Conservation (phyloP, 2,888 invertebrate genomes). For the Ellobium chinense region DNA sequence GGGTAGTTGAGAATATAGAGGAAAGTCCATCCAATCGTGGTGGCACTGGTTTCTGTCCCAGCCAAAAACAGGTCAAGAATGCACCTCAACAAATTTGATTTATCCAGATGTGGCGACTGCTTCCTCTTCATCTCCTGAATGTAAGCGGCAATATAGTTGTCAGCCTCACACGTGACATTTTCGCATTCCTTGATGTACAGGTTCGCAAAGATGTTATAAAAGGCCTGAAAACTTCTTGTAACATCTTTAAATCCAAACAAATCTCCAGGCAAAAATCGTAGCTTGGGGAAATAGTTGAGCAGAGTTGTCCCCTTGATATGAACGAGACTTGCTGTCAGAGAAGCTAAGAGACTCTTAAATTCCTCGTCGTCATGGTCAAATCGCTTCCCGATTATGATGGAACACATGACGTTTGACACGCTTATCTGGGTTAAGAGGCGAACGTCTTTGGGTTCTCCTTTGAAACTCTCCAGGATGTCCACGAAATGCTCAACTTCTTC, state of each 20-base stretch:
- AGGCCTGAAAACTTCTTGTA: no score
- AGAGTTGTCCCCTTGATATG: neutral
- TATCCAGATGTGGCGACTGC: no score
- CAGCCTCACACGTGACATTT: no score
- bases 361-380: neutral
- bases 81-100: no score
- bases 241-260: neutral
- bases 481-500: constrained; percentile 2
- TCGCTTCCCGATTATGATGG: constrained; percentile 2
- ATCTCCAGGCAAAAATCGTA: neutral
- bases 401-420: constrained; percentile 2
- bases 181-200: no score
- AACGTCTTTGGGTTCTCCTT: constrained; percentile 1
- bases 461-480: neutral
- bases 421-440: neutral
- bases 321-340: neutral
- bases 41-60: constrained; percentile 87
- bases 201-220: no score
- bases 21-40: constrained; percentile 91
- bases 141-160: no score
- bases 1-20: constrained; percentile 89
- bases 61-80: no score
- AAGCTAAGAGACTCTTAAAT: neutral
- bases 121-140: no score
- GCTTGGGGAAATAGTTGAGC: neutral